Evolutionary conservation across 1,140 invertebrate species (phyloP), one percentile per base, ranked within the genome.

Genomic region (Archivesica marissinica): DNA sequence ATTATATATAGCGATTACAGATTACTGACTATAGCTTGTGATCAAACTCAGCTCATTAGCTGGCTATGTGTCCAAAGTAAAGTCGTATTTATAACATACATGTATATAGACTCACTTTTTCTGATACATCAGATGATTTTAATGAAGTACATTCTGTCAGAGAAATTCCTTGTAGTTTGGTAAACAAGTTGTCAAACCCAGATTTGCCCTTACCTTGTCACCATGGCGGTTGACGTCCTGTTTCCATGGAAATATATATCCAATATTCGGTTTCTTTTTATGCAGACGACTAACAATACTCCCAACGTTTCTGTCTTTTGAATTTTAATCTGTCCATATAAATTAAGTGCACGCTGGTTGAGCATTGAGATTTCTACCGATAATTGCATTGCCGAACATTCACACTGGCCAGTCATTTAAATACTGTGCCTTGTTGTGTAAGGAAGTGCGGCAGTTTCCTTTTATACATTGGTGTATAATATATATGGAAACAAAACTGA

Each of bases 401-500:
- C 33, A 28, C 70, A 74, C 70, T 50, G 23, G 28, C 52, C 70
- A 74, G 30, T 64, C 59, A 64, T 64, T 64, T 64, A 33, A 64
- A n/a, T 30, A 35, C 59, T 1, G 13, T 33, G 30, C 59, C 38
- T 2, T 3, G 13, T 33, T n/a, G n/a, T 64, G 59, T 35, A 35
- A 33, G 20, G 59, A 64, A 64, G 59, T 64, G 13, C 30, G n/a
- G 30, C 38, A 56, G 35, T 54, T 59, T 76, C 39, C 74, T 56
- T 54, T 76, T 76, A 76, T 76, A 76, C 35, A 33, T 15, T 7
- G 13, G 15, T n/a, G 4, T 25, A n/a, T 23, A 47, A 20, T 79
- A 79, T 66, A 79, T 79, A 50, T 64, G 77, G 77, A 79, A 79
- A 79, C 56, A 76, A 33, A 7, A 25, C 38, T 20, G 50, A 28